A percentile compares a stretch with the other conserved stretches of the same genome.
phyloP scores from a whole-genome alignment of 2,888 invertebrate genomes.

The Acleris sparsana region DNA sequence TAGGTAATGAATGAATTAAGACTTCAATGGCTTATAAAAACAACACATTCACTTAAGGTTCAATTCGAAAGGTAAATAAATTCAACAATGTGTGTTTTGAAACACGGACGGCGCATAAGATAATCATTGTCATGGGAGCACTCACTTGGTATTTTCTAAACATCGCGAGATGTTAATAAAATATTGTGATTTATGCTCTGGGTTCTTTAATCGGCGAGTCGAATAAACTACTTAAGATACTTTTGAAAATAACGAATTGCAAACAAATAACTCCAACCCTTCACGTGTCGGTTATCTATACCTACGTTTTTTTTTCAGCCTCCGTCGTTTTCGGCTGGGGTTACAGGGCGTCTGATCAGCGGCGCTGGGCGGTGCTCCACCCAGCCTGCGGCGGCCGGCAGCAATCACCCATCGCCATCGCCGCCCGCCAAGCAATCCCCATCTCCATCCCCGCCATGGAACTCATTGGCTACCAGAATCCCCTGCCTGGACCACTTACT shows the following conservation, averaged over 20 bases:
- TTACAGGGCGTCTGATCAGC: slow-evolving; percentile 85
- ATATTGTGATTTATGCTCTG: not conserved
- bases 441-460: slow-evolving; percentile 88
- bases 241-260: too few species aligned
- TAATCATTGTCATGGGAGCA: slow-evolving; percentile 6
- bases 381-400: slow-evolving; percentile 85
- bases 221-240: not conserved
- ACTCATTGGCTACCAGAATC: slow-evolving; percentile 88
- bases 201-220: slow-evolving; percentile 2
- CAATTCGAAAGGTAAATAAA: not conserved
- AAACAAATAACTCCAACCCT: too few species aligned
- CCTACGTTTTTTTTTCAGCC: slow-evolving; percentile 46
- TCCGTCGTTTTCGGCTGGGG: slow-evolving; percentile 77
- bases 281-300: too few species aligned
- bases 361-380: slow-evolving; percentile 85
- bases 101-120: slow-evolving; percentile 1
- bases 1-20: slow-evolving; percentile 29
- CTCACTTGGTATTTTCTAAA: slow-evolving; percentile 10
- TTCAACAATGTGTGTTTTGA: slow-evolving; percentile 18
- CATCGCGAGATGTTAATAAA: slow-evolving; percentile 13
- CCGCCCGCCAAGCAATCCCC: slow-evolving; percentile 84
- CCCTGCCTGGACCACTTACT: slow-evolving; percentile 85
- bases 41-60: slow-evolving; percentile 1
- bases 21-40: slow-evolving; percentile 7
- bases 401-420: slow-evolving; percentile 88